These are phyloP conservation scores for Trissolcus brochymenae DNA, from an alignment of 2,888 invertebrate species.

Conservation along the genomic window DNA sequence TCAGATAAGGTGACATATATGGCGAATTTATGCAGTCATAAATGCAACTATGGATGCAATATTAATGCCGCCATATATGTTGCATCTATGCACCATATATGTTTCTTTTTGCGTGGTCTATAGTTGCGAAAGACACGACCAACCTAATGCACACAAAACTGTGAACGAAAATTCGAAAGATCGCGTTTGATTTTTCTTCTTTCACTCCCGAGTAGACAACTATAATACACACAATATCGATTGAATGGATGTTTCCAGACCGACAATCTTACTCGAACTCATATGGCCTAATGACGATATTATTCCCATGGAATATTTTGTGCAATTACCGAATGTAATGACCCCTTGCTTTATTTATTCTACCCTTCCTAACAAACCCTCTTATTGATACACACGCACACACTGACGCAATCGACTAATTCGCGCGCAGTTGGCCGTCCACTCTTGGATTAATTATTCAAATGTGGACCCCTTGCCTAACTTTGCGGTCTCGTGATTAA, in stretches of 20 bases:
- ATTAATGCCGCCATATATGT: too few relatives aligned
- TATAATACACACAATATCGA: constrained; percentile 50
- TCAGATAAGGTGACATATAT: too few relatives aligned
- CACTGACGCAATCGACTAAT: constrained; percentile 25
- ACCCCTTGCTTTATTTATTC: constrained; percentile 58
- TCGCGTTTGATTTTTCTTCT: constrained; percentile 46
- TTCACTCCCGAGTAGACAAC: constrained; percentile 29
- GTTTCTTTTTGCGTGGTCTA: too few relatives aligned
- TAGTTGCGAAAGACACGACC: too few relatives aligned
- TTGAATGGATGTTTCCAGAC: constrained; percentile 52
- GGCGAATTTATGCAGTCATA: too few relatives aligned
- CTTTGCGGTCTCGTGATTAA: constrained; percentile 47
- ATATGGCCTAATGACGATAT: constrained; percentile 54
- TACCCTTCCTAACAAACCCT: constrained; percentile 60
- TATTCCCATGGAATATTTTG: constrained; percentile 59
- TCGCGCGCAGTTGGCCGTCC: constrained; percentile 54
- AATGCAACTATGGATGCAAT: too few relatives aligned
- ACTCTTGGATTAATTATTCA: constrained; percentile 58
- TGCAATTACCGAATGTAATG: constrained; percentile 59
- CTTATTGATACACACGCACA: constrained; percentile 39
- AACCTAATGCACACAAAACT: too few relatives aligned
- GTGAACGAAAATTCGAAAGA: constrained; percentile 8
- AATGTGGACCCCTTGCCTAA: constrained; percentile 45
- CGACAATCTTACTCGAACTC: constrained; percentile 52
- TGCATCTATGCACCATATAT: too few relatives aligned